phyloP scores from a whole-genome alignment of 2,797 vertebrate genomes.

The Ctenopoma multispine region DNA sequence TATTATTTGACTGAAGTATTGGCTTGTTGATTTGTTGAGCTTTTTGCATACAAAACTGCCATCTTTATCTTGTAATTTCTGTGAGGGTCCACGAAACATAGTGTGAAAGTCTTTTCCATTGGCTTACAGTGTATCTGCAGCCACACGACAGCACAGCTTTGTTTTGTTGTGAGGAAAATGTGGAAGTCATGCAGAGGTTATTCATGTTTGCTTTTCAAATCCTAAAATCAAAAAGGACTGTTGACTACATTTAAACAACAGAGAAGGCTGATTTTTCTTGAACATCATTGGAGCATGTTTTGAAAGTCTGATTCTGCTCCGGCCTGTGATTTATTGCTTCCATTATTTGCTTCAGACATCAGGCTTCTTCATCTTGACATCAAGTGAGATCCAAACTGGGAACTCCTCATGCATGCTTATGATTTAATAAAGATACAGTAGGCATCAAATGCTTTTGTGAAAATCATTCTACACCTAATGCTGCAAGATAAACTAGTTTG shows the following conservation, averaged over 20 bases:
- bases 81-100: neutral
- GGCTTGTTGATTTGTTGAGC: too few relatives aligned
- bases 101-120: slow-evolving; percentile 6
- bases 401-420: slow-evolving; percentile 3
- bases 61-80: slow-evolving; percentile 3
- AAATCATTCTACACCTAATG: slow-evolving; percentile 1
- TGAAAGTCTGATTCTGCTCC: slow-evolving; percentile 5
- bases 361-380: neutral
- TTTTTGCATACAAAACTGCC: neutral
- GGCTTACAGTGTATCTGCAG: neutral
- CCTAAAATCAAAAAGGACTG: neutral
- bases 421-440: neutral
- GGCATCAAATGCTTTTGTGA: neutral
- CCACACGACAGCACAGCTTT: neutral
- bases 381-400: slow-evolving; percentile 11
- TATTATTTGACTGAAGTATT: neutral
- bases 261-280: slow-evolving; percentile 11
- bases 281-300: slow-evolving; percentile 11
- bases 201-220: slow-evolving; percentile 18
- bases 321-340: slow-evolving; percentile 4
- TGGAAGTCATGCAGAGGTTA: slow-evolving; percentile 5
- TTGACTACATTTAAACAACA: neutral
- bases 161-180: neutral
- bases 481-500: neutral
- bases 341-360: neutral